Evolutionary conservation across 2,888 invertebrate genomes (phyloP), one percentile per base, ranked within the genome.

Genomic region (Gortyna flavago): DNA sequence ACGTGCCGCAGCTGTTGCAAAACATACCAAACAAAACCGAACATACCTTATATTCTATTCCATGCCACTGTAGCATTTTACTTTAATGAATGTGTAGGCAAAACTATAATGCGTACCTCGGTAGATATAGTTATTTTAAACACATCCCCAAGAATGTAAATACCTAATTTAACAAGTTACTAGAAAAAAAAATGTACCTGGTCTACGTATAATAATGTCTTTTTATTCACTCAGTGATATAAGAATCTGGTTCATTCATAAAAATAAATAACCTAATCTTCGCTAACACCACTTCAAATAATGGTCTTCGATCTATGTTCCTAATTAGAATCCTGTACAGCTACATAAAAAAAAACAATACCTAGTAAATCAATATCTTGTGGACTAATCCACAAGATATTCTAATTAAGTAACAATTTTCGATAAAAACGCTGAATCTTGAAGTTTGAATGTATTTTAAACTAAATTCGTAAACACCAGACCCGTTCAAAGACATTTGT

Each of bases 1-100:
- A 84, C 79, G 84, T 81, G 87, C 77, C 69, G 62, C 87, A 86
- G 84, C 80, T 84, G 84, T 74, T 74, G 25, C 65, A 74, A 57
- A 65, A 54, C 59, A 62, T 62, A 72, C 38, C 57, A 69, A 72
- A 72, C 68, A 59, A 70, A 62, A 68, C 29, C 25, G 1, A 68
- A 48, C 25, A 69, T 44, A 44, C 21, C n/a, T 35, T 75, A 16
- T 61, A 59, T 65, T 61, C 11, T 44, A 76, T 70, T 64, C 16
- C 54, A 81, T 72, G 29, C 29, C 41, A 48, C 18, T n/a, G 16
- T 38, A 70, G 41, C 32, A 57, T 66, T 85, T 72, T 21, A 61
- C 13, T 54, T 61, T 71, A 2, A 35, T 35, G 29, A 54, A 80
- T 25, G 32, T 57, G 18, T 32, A 16, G 29, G 13, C n/a, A 66